Base-by-base conservation (phyloP, 2,888 invertebrate species). In the Zootermopsis nevadensis region DNA sequence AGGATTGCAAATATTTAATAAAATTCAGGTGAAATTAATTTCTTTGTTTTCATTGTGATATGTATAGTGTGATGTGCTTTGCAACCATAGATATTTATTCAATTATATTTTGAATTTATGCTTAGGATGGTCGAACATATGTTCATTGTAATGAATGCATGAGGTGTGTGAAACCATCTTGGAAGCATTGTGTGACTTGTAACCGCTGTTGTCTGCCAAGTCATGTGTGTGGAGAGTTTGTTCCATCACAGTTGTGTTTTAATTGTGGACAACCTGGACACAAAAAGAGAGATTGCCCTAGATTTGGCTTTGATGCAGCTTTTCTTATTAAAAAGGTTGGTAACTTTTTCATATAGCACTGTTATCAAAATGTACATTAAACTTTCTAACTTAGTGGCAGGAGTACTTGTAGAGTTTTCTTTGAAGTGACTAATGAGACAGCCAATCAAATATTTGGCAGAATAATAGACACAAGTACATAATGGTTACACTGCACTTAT, bases 81-180 rank as follows among this genome's bases (percentile, higher is more conserved):
- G 48, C 48, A 15, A 48, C 48, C 15, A 19, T 19, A 38, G 19
- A 48, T 19, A 19, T 48, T 15, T 48, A 48, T 48, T 48, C 19
- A 38, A 38, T 38, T 10, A 38, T 38, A 7, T 10, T 38, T 38
- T 38, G 38, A 4, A 38, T 6, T 24, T 48, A 82, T 77, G 85
- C 84, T 31, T 85, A 88, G 90, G 94, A 95, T 90, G 95, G 95
- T 0, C 90, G 92, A 83, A 91, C 92, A 0, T 96, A 95, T 87
- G 89, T 89, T 1, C 96, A 96, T 87, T 96, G 96, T 87, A 87
- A 90, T 33, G 85, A 87, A 12, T 96, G 96, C 87, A 88, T 91
- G 31, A 89, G 92, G 77, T 98, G 98, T 89, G 97, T 98, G 0
- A 98, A 98, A 89, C 94, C 95, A 0, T 94, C 94, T 0, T 96